Evolutionary conservation across 2,888 invertebrate genomes (phyloP).

Genomic region (Selenia dentaria): DNA sequence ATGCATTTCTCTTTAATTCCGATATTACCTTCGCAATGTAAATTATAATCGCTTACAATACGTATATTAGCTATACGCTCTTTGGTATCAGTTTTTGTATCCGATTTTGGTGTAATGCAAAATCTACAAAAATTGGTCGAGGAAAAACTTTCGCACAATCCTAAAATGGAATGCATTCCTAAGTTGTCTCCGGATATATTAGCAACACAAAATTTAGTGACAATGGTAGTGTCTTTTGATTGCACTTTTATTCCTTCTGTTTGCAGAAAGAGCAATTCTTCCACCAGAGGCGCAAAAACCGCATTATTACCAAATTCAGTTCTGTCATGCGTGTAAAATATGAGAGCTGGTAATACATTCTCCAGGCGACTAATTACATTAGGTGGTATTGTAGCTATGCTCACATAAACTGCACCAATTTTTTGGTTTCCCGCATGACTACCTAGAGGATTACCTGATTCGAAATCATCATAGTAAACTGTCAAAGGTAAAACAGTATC

Average conservation of each 20-base stretch:
- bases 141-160: conserved; percentile 38
- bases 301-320: conserved; percentile 1
- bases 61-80: background rate
- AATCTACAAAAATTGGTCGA: conserved; percentile 41
- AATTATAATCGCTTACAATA: background rate
- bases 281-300: background rate
- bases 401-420: conserved; percentile 37
- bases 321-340: background rate
- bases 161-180: conserved; percentile 38
- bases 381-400: conserved; percentile 21
- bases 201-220: conserved; percentile 5
- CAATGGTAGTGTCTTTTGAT: background rate
- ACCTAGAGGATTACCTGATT: conserved; percentile 40
- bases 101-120: conserved; percentile 30
- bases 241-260: background rate
- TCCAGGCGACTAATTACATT: conserved; percentile 1
- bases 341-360: background rate
- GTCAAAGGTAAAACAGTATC: background rate
- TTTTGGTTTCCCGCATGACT: conserved; percentile 38
- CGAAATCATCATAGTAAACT: conserved; percentile 29
- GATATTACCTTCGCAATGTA: background rate
- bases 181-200: conserved; percentile 41
- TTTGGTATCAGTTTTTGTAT: conserved; percentile 6
- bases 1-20: conserved; percentile 16
- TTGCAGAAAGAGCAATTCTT: conserved; percentile 1